Evolutionary conservation across 1,140 invertebrate species (phyloP), one percentile per base, ranked within the genome.

Genomic region (Dreissena polymorpha): DNA sequence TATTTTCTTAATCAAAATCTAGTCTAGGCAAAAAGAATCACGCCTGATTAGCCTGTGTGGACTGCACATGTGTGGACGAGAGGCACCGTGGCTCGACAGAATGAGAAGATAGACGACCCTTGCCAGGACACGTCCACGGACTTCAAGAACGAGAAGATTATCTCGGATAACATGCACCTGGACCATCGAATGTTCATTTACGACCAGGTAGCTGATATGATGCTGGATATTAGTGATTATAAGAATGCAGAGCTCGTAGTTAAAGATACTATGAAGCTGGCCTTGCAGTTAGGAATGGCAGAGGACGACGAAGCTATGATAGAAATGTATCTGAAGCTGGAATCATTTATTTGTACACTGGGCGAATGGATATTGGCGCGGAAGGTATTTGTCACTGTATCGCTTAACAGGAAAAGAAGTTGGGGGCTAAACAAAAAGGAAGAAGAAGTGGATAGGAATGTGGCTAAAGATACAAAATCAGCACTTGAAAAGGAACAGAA

Each of bases 201-300:
- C 91, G 97, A 98, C 94, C 89, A 97, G 10, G 95, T 99, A 95
- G 97, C 97, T 10, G 98, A 98, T 93, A 93, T 98, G 67, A 97
- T 97, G 18, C 95, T 97, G 89, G 94, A 96, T 87, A 93, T 94
- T 69, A 95, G 95, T 65, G 94, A 98, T 82, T 95, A 95, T 88
- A 93, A 95, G 85, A 98, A 97, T 93, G 97, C 97, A 10, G 96
- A 98, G 91, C 95, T 95, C 75, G 92, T 99, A 27, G 98, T 97
- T 93, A 94, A 96, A 16, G 94, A 95, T 69, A 96, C 98, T 1
- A 95, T 98, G 93, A 95, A 96, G 91, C 95, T 93, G 86, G 93
- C 97, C 55, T 74, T 90, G 27, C 89, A 94, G 6, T 93, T 94
- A 85, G 97, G 97, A 14, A 93, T 94, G 51, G 87, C 93, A 0